Evolutionary conservation across 1,140 invertebrate genomes (phyloP).

Genomic region (Sitodiplosis mosellana): DNA sequence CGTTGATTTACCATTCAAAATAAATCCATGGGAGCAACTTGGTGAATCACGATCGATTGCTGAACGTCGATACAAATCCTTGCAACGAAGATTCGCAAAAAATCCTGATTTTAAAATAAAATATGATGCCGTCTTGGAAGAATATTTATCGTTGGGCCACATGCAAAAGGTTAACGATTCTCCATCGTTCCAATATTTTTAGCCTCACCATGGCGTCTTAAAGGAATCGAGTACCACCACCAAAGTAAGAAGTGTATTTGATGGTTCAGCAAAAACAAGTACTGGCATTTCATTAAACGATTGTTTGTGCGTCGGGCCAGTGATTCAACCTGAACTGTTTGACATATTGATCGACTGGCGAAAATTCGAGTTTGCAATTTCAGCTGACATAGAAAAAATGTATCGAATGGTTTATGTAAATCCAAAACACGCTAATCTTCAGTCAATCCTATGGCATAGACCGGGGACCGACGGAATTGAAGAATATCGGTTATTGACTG

Average conservation of each 20-base stretch:
- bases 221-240: too few relatives aligned
- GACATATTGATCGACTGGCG: constrained; percentile 9
- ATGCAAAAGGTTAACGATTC: too few relatives aligned
- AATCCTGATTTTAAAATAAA: too few relatives aligned
- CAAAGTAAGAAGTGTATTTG: constrained; percentile 24
- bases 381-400: constrained; percentile 12
- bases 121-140: too few relatives aligned
- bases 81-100: too few relatives aligned
- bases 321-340: constrained; percentile 10
- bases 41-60: too few relatives aligned
- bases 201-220: constrained; percentile 10
- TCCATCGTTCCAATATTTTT: too few relatives aligned
- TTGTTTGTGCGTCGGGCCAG: constrained; percentile 15
- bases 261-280: constrained; percentile 16
- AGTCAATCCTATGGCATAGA: constrained; percentile 13
- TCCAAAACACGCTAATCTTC: constrained; percentile 8
- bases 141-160: too few relatives aligned
- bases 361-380: constrained; percentile 6
- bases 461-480: constrained; percentile 2
- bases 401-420: constrained; percentile 12
- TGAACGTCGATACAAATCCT: too few relatives aligned
- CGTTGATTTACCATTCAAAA: too few relatives aligned
- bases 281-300: constrained; percentile 23
- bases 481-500: constrained; percentile 12
- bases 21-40: too few relatives aligned